Conservation (phyloP, 2,113 vertebrate species). For the Empidonax traillii region DNA sequence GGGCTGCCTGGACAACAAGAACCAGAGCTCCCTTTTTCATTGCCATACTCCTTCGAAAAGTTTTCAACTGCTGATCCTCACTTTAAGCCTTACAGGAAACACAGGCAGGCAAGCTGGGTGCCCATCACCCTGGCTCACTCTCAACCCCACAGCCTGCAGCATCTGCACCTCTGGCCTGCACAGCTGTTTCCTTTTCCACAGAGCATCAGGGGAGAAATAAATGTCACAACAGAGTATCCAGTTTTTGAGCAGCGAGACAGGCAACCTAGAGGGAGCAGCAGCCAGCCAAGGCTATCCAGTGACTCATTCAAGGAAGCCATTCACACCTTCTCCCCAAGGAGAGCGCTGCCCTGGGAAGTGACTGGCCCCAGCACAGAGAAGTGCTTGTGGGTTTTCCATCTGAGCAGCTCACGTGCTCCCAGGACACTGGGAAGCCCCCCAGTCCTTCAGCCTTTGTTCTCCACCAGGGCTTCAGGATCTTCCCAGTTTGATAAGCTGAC, state of each 20-base stretch:
- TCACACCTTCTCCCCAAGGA: conserved; percentile 70
- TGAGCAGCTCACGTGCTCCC: conserved; percentile 13
- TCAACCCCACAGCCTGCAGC: not conserved
- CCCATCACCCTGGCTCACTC: not conserved
- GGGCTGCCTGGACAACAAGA: not conserved
- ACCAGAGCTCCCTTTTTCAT: not conserved
- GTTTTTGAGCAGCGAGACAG: conserved; percentile 27
- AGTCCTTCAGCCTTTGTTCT: conserved; percentile 25
- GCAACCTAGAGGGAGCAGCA: not conserved
- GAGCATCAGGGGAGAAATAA: not conserved
- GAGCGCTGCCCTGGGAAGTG: not conserved
- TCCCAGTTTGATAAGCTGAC: not conserved
- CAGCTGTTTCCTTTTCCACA: not conserved
- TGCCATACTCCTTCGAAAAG: not conserved
- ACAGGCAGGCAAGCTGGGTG: not conserved
- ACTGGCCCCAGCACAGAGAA: conserved; percentile 44
- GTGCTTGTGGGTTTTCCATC: conserved; percentile 3
- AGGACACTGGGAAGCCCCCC: not conserved
- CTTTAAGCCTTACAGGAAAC: not conserved
- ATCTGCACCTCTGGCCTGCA: not conserved
- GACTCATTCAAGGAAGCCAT: conserved; percentile 60
- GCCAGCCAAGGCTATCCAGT: conserved; percentile 61
- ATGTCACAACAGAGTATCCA: conserved; percentile 52
- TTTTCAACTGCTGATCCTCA: not conserved
- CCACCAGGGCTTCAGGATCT: not conserved